Conservation (phyloP, 2,797 vertebrate genomes). For the Onychomys torridus region DNA sequence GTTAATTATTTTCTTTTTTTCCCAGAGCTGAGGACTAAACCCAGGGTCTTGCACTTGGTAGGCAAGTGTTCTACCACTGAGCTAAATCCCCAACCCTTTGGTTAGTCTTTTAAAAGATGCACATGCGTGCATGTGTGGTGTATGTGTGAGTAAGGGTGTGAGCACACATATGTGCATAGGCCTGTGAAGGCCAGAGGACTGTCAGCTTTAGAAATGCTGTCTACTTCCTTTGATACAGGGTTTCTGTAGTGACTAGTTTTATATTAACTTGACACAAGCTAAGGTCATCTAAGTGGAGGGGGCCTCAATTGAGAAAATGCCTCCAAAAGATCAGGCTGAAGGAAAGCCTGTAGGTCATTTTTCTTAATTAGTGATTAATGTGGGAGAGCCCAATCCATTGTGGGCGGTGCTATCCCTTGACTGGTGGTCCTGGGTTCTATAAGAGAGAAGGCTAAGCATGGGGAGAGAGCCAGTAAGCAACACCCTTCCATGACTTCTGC, state of each 20-base stretch:
- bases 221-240: background rate
- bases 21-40: background rate
- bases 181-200: background rate
- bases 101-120: background rate
- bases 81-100: background rate
- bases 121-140: too few species aligned
- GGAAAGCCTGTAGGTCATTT: background rate
- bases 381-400: background rate
- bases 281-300: background rate
- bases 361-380: background rate
- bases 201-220: background rate
- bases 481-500: background rate
- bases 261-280: background rate
- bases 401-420: background rate
- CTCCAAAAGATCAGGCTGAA: background rate
- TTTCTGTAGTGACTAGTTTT: background rate
- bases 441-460: background rate
- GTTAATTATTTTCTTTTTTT: background rate
- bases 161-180: background rate
- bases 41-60: background rate
- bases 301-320: background rate
- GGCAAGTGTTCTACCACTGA: background rate
- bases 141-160: background rate
- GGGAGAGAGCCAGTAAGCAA: background rate
- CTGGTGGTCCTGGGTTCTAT: background rate